phyloP scores from a whole-genome alignment of 2,888 invertebrate genomes.

The Zygothrica quintamaculata region DNA sequence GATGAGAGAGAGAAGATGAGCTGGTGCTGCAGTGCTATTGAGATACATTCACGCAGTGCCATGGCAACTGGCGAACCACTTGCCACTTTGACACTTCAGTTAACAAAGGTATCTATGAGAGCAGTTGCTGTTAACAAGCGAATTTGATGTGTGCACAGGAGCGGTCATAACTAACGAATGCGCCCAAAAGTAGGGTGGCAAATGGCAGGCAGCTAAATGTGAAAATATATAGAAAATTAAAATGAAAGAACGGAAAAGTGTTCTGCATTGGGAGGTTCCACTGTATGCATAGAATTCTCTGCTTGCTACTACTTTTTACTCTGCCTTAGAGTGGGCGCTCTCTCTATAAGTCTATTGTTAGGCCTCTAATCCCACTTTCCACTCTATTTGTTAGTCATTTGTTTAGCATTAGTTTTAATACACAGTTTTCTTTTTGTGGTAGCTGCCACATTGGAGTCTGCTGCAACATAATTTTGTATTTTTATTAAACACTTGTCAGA shows the following conservation, averaged over 20 bases:
- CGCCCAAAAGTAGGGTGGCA: constrained; percentile 10
- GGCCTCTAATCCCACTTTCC: constrained; percentile 12
- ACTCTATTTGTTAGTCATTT: constrained; percentile 40
- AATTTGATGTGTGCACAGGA: constrained; percentile 27
- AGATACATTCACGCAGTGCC: constrained; percentile 40
- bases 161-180: constrained; percentile 1
- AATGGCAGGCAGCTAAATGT: no score
- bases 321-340: not conserved
- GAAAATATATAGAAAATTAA: no score
- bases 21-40: constrained; percentile 30
- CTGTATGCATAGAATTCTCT: no score
- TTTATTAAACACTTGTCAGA: constrained; percentile 59
- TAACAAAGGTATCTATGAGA: constrained; percentile 54
- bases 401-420: constrained; percentile 13
- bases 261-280: no score
- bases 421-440: constrained; percentile 1
- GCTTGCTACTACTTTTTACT: no score
- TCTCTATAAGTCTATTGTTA: constrained; percentile 17
- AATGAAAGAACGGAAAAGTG: no score
- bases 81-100: constrained; percentile 59
- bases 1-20: no score
- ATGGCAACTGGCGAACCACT: constrained; percentile 39
- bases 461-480: constrained; percentile 42
- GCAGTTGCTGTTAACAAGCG: constrained; percentile 49
- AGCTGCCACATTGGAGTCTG: constrained; percentile 44